Conservation (phyloP, 2,888 invertebrate genomes). For the Eretmocerus hayati region DNA sequence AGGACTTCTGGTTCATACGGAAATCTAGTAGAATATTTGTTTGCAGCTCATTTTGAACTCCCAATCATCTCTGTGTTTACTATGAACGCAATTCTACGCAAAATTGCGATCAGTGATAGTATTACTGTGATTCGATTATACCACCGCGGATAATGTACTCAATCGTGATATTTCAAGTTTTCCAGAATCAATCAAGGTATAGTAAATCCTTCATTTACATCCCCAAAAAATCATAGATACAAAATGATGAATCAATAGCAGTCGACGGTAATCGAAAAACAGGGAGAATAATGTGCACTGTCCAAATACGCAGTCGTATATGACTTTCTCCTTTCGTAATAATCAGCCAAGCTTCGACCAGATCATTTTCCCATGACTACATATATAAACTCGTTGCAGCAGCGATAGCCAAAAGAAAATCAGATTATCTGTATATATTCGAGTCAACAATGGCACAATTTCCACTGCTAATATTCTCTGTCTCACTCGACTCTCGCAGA, state of each 20-base stretch:
- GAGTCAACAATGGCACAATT: constrained; percentile 18
- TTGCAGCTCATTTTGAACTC: too few relatives aligned
- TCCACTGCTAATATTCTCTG: not conserved
- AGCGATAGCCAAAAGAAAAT: constrained; percentile 11
- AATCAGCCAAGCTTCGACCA: constrained; percentile 8
- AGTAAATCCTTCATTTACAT: too few relatives aligned
- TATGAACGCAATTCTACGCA: too few relatives aligned
- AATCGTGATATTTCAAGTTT: too few relatives aligned
- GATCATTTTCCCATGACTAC: constrained; percentile 18
- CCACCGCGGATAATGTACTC: too few relatives aligned
- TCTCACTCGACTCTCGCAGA: not conserved
- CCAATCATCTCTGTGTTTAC: too few relatives aligned
- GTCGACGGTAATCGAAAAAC: not conserved
- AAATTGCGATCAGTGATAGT: too few relatives aligned
- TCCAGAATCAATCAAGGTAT: too few relatives aligned
- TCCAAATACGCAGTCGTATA: not conserved
- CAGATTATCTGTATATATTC: constrained; percentile 14
- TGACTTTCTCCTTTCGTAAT: constrained; percentile 23
- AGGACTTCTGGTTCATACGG: too few relatives aligned
- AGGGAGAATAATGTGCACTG: not conserved
- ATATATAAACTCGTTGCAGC: not conserved
- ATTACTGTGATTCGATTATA: too few relatives aligned
- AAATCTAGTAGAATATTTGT: too few relatives aligned
- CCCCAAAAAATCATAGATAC: too few relatives aligned
- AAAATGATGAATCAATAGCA: constrained; percentile 2